These are phyloP conservation scores for Drosophila ercepeae DNA, from an alignment of 1,140 invertebrate species.

Conservation along the genomic window DNA sequence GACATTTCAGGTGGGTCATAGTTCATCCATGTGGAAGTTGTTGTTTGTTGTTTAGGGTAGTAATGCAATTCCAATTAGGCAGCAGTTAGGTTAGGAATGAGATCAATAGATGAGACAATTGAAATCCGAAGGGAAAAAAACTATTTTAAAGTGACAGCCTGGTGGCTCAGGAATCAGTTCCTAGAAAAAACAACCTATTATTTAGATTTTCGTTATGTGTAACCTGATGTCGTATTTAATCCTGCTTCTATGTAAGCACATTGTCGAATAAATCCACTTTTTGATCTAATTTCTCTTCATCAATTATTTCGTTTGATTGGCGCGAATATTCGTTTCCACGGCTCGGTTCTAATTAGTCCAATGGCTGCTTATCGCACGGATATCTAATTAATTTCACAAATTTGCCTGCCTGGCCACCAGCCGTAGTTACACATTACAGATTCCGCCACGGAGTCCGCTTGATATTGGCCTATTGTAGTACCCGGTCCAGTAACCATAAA, in stretches of 20 bases:
- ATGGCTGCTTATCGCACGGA: constrained; percentile 24
- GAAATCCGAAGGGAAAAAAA: background rate
- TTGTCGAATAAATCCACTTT: background rate
- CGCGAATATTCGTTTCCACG: constrained; percentile 13
- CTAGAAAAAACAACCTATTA: background rate
- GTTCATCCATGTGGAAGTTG: constrained; percentile 6
- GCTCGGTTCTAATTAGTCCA: constrained; percentile 29
- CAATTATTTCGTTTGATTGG: constrained; percentile 34
- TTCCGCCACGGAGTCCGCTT: background rate
- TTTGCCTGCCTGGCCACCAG: constrained; percentile 24
- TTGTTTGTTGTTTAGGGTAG: constrained; percentile 35
- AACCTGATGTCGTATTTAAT: background rate
- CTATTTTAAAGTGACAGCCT: background rate
- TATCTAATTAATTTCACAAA: constrained; percentile 42
- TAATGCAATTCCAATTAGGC: constrained; percentile 76
- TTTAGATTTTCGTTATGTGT: too few relatives aligned
- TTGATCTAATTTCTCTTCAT: constrained; percentile 24
- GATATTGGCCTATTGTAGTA: constrained; percentile 1
- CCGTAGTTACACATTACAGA: constrained; percentile 3
- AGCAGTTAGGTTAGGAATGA: constrained; percentile 40
- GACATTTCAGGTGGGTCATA: constrained; percentile 11
- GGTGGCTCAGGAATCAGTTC: background rate
- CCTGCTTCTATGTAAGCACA: background rate
- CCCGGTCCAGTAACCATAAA: constrained; percentile 33
- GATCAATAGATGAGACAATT: constrained; percentile 28